Percentiles rank a stretch among this genome's conserved stretches.
phyloP scores from a whole-genome alignment of 2,113 vertebrate species.

The Leptobrachium ailaonicum region DNA sequence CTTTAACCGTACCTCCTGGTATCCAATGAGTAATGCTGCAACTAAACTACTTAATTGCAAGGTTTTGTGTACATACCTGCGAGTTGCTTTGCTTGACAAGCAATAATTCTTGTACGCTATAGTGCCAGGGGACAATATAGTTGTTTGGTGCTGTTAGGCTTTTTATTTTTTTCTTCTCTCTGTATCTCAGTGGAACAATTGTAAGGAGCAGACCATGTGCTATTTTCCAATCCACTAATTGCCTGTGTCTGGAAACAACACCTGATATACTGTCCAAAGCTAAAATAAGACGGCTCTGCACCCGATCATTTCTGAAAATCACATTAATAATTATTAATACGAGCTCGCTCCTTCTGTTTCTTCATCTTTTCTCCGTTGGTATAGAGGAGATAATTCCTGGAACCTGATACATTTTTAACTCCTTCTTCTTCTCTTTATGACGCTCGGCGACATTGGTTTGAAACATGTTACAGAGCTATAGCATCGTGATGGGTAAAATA shows the following conservation, averaged over 20 bases:
- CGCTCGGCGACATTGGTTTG: too few relatives aligned
- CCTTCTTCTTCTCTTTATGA: too few relatives aligned
- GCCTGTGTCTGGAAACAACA: conserved; percentile 68
- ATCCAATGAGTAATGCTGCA: conserved; percentile 4
- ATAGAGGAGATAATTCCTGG: conserved; percentile 53
- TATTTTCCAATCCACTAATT: conserved; percentile 81
- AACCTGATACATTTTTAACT: conserved; percentile 54
- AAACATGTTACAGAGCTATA: too few relatives aligned
- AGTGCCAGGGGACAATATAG: conserved; percentile 62
- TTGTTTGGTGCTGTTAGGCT: conserved; percentile 69
- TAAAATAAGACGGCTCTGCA: conserved; percentile 68
- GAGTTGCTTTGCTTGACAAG: conserved; percentile 54
- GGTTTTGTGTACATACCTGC: conserved; percentile 54
- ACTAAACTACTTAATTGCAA: conserved; percentile 55
- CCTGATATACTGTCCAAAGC: conserved; percentile 62
- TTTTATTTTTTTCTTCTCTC: conserved; percentile 25
- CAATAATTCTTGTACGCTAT: conserved; percentile 63
- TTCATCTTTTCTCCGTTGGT: conserved; percentile 54
- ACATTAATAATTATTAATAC: conserved; percentile 62
- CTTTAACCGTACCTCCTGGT: conserved; percentile 21
- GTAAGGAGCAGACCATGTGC: conserved; percentile 65
- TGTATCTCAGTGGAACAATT: conserved; percentile 69
- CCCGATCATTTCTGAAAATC: conserved; percentile 67
- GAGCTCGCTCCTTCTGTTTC: conserved; percentile 58
- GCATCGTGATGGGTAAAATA: too few relatives aligned